A percentile compares a stretch with the other conserved stretches of the same genome.
These are phyloP conservation scores for Physocephala rufipes DNA, from an alignment of 2,888 invertebrate species.

Conservation along the genomic window DNA sequence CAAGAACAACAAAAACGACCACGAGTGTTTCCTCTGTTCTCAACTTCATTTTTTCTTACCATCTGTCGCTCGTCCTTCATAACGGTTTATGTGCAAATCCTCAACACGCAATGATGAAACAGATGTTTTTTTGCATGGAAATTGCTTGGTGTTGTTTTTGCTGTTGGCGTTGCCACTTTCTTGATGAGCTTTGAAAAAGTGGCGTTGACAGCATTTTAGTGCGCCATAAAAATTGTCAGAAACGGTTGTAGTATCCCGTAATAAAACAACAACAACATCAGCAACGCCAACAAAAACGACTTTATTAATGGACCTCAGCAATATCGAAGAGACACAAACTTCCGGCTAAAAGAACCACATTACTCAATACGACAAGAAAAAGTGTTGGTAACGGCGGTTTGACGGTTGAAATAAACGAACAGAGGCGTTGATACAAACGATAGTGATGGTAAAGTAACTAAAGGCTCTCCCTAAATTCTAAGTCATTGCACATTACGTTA, in stretches of 20 bases:
- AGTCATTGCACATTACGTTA: no score
- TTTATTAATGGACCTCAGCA: no score
- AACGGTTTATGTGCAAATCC: not conserved
- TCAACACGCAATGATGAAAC: not conserved
- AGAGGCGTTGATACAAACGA: not conserved
- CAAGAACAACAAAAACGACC: slow-evolving; percentile 37
- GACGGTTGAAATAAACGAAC: not conserved
- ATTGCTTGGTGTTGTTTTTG: not conserved
- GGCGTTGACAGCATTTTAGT: slow-evolving; percentile 30
- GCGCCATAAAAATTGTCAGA: slow-evolving; percentile 28
- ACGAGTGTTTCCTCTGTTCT: slow-evolving; percentile 15
- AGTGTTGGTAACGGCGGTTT: not conserved
- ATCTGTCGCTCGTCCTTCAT: slow-evolving; percentile 34
- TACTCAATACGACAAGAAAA: not conserved
- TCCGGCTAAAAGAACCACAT: slow-evolving; percentile 18
- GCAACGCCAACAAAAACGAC: slow-evolving; percentile 4
- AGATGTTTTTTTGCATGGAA: not conserved
- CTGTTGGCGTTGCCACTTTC: not conserved
- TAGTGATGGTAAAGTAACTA: no score
- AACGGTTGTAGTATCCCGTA: not conserved
- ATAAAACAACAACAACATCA: slow-evolving; percentile 30
- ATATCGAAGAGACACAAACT: slow-evolving; percentile 27
- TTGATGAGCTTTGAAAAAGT: slow-evolving; percentile 4
- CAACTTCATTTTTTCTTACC: slow-evolving; percentile 2
- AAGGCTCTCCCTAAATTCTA: no score